Evolutionary conservation across 2,888 invertebrate genomes (phyloP), one percentile per base, ranked within the genome.

Genomic region (Salticus scenicus): DNA sequence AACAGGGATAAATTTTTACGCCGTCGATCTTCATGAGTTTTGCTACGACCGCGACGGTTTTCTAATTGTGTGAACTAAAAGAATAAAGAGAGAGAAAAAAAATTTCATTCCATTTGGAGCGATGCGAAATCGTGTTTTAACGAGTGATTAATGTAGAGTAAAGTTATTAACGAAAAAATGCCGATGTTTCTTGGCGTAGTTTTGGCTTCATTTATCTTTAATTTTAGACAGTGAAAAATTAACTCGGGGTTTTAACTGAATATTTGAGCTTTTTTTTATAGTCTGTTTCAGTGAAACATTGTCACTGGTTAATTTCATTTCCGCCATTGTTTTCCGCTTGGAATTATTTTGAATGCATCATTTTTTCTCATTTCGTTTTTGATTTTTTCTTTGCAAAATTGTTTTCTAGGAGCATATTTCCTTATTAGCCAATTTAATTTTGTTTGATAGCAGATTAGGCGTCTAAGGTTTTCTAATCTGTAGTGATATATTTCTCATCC

Each of bases 121-220:
- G 72, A 66, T 51, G 77, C 57, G 41, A 78, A 84, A 73, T 84
- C 66, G 77, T 41, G 77, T 84, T 84, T 84, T 84, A 84, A 78
- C 71, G 63, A 77, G 67, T 84, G 83, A 84, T 84, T 84, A 84
- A 84, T 84, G 83, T 78, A 73, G 66, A 30, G 83, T 84, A 77
- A 84, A 84, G 83, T 84, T 84, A 84, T 84, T 84, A 84, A 51
- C 31, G 83, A 84, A 84, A 83, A 84, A 84, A 84, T 84, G 73
- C 31, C 77, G 73, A 78, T 72, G 66, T 72, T 77, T 82, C 31
- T 33, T 42, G 27, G 67, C 83, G 28, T 57, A 67, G 67, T 66
- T 73, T 75, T 73, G 63, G 51, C 66, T 67, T 84, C 83, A 63
- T 51, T 84, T 84, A 67, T 73, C 71, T 77, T 84, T 84, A 84